A percentile compares a stretch with the other conserved stretches of the same genome.
Evolutionary conservation across 2,113 vertebrate genomes (phyloP).

Genomic region (Copsychus sechellarum): DNA sequence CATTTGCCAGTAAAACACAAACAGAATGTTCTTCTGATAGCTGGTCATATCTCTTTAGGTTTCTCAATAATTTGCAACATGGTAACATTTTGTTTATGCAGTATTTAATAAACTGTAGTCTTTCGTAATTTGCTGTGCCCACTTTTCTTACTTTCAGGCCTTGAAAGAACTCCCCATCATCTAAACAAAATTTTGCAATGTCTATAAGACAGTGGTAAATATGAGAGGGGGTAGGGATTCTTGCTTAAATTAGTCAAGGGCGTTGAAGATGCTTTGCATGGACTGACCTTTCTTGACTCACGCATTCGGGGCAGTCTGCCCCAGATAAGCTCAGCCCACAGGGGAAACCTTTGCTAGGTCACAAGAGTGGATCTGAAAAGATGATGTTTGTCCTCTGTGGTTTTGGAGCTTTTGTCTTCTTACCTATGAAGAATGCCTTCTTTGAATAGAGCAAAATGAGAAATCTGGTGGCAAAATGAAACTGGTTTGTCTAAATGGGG

Average conservation of each 20-base stretch:
- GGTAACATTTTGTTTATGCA: not conserved
- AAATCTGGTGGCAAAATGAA: not conserved
- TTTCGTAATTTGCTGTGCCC: not conserved
- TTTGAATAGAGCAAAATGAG: not conserved
- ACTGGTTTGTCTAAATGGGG: not conserved
- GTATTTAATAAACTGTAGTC: not conserved
- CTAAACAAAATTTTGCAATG: not conserved
- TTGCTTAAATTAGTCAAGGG: not conserved
- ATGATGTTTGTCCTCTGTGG: not conserved
- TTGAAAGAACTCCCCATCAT: not conserved
- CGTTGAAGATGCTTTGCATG: not conserved
- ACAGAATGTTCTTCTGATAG: not conserved
- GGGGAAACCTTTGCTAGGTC: not conserved
- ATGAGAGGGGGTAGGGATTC: not conserved
- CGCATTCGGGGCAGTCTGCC: not conserved
- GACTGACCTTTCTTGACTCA: not conserved
- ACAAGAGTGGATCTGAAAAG: not conserved
- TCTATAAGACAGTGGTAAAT: not conserved
- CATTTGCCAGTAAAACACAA: not conserved
- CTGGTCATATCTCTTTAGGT: not conserved
- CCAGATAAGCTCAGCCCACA: not conserved
- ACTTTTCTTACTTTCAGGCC: not conserved
- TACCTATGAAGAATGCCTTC: not conserved
- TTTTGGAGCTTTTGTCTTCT: not conserved
- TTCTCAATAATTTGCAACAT: not conserved